Evolutionary conservation across 2,797 vertebrate genomes (phyloP).

Genomic region (Cercopithecus petaurista): DNA sequence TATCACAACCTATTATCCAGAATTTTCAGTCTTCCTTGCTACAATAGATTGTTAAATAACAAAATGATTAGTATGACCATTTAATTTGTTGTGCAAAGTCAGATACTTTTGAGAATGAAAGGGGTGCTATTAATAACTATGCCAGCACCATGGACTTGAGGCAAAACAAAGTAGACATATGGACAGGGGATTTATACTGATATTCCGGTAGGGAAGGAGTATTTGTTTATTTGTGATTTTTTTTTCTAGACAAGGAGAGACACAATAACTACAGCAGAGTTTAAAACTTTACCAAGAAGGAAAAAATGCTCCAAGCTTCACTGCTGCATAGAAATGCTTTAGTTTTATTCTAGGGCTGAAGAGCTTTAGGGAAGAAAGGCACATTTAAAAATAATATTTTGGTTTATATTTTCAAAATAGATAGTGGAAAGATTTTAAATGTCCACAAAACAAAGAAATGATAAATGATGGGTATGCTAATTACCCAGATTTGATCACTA

Average conservation of each 20-base stretch:
- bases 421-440: neutral
- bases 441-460: neutral
- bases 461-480: neutral
- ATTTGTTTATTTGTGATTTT: neutral
- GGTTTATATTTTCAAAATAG: neutral
- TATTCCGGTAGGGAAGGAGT: neutral
- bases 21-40: neutral
- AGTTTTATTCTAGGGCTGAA: neutral
- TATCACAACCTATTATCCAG: neutral
- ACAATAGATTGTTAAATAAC: neutral
- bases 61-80: neutral
- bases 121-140: neutral
- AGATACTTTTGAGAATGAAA: neutral
- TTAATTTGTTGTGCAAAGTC: neutral
- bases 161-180: neutral
- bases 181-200: neutral
- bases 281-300: neutral
- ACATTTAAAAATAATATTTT: neutral
- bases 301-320: neutral
- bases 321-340: neutral
- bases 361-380: neutral
- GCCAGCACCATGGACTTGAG: neutral
- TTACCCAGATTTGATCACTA: neutral
- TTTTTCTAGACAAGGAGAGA: neutral
- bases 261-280: neutral